Percentiles rank a stretch among this genome's conserved stretches.
Evolutionary conservation across 2,113 vertebrate species (phyloP).

Genomic region (Ivindomyrus marchei): DNA sequence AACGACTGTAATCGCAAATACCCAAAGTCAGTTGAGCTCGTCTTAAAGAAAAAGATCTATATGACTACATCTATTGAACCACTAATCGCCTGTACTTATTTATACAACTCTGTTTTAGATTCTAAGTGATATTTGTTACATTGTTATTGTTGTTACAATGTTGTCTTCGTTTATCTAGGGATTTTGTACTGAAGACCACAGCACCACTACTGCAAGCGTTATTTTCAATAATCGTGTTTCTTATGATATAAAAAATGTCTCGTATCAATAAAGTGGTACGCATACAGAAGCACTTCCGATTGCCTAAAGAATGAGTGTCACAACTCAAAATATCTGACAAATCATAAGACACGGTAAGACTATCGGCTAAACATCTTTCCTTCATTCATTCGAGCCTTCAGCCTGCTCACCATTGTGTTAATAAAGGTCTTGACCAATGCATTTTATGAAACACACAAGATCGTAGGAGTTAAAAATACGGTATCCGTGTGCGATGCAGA

Average conservation of each 20-base stretch:
- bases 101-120: neutral
- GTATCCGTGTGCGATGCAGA: neutral
- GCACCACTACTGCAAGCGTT: neutral
- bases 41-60: neutral
- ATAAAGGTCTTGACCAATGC: too few relatives aligned
- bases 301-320: neutral
- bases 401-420: too few relatives aligned
- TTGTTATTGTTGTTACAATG: neutral
- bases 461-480: neutral
- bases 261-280: neutral
- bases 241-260: neutral
- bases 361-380: neutral
- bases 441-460: neutral
- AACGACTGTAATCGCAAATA: neutral
- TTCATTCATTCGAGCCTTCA: conserved; percentile 13
- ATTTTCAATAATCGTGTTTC: neutral
- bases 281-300: neutral
- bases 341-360: neutral
- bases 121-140: neutral
- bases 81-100: neutral
- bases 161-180: neutral
- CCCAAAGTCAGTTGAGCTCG: neutral
- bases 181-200: neutral
- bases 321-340: neutral
- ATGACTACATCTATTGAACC: neutral